A percentile compares a stretch with the other conserved stretches of the same genome.
These are phyloP conservation scores for Tyrannus savana DNA, from an alignment of 2,113 vertebrate genomes.

Conservation along the genomic window DNA sequence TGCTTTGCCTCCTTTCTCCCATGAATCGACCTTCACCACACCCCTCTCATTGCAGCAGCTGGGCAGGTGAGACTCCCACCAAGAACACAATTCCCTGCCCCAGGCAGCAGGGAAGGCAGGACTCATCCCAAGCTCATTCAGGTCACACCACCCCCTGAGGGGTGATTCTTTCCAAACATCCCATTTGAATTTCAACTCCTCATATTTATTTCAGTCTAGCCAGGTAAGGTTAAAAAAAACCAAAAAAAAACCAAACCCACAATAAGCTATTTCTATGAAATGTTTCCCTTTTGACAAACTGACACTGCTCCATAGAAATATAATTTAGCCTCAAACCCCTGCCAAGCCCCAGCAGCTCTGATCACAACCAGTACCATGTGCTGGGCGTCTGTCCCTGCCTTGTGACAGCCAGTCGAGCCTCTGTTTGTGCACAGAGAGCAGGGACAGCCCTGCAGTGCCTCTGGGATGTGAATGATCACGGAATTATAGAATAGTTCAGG, in stretches of 20 bases:
- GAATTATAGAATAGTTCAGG: rapidly evolving
- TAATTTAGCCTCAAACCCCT: background rate
- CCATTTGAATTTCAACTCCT: background rate
- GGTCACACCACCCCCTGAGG: background rate
- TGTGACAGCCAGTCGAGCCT: background rate
- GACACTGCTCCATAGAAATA: background rate
- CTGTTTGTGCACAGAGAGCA: background rate
- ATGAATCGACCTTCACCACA: background rate
- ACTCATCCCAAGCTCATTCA: background rate
- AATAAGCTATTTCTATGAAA: background rate
- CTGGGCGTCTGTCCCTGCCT: background rate
- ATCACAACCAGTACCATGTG: rapidly evolving
- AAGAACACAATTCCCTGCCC: background rate
- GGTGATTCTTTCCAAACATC: background rate
- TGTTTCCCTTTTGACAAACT: background rate
- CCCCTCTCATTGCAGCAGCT: rapidly evolving
- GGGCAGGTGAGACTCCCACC: background rate
- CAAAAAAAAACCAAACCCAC: background rate
- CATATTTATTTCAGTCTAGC: background rate
- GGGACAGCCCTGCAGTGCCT: rapidly evolving
- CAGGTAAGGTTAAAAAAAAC: background rate
- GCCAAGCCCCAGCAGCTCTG: background rate
- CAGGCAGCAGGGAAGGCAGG: background rate
- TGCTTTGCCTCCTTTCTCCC: background rate
- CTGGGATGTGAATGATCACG: rapidly evolving